Conservation (phyloP, 2,113 vertebrate species). For the Mustelus asterias region DNA sequence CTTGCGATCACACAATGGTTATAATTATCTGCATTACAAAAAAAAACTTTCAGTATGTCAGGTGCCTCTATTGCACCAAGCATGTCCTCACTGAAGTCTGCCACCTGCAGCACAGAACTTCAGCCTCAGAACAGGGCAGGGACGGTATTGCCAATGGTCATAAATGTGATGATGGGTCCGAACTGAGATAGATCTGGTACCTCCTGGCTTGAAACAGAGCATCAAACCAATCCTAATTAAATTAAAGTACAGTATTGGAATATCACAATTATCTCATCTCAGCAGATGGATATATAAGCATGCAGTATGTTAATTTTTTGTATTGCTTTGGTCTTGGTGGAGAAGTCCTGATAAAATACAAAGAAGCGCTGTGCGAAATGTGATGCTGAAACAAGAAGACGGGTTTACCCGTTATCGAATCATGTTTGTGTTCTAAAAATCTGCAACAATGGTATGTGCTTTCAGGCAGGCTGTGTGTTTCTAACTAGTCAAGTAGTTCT, state of each 20-base stretch:
- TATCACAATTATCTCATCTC: not conserved
- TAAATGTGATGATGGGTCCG: no score
- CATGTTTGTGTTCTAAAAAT: not conserved
- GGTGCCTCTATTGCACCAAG: no score
- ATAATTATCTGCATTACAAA: no score
- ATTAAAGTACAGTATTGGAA: not conserved
- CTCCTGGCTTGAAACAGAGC: no score
- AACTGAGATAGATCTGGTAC: no score
- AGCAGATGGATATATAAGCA: not conserved
- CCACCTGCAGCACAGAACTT: no score
- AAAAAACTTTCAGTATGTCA: no score
- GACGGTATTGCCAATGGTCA: no score
- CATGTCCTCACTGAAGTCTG: no score
- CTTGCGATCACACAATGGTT: no score
- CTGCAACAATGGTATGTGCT: not conserved
- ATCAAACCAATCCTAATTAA: not conserved
- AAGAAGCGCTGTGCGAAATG: not conserved
- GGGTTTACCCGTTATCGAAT: not conserved
- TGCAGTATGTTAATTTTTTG: not conserved
- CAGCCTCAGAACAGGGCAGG: no score
- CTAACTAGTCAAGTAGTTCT: not conserved
- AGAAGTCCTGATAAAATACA: constrained; percentile 7
- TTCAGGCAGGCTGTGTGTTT: not conserved
- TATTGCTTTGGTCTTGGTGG: not conserved
- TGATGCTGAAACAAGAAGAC: not conserved